These are phyloP conservation scores for Holothuria glaberrima DNA, from an alignment of 35 echinoderm and acorn worm genomes.

Conservation along the genomic window DNA sequence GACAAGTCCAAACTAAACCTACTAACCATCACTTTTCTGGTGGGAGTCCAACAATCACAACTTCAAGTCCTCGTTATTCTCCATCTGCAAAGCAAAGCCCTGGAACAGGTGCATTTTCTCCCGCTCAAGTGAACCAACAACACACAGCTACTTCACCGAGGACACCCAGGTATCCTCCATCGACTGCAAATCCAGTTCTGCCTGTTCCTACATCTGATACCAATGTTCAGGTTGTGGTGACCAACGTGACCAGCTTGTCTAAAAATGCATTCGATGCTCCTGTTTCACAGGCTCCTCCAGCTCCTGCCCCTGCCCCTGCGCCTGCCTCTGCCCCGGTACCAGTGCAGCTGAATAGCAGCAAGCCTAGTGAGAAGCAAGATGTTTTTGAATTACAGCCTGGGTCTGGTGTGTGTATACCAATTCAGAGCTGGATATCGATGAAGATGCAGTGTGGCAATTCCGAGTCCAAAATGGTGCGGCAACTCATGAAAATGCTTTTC, in stretches of 20 bases:
- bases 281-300: background rate
- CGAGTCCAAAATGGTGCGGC: conserved; percentile 41
- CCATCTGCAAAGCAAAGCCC: conserved; percentile 51
- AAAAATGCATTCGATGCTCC: background rate
- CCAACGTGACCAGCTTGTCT: conserved; percentile 46
- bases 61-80: conserved; percentile 40
- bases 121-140: background rate
- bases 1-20: conserved; percentile 6
- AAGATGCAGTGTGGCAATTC: conserved; percentile 36
- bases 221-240: background rate
- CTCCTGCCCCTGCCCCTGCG: background rate
- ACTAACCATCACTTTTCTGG: conserved; percentile 27
- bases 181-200: conserved; percentile 35
- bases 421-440: conserved; percentile 19
- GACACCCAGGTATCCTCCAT: conserved; percentile 26
- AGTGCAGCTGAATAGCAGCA: conserved; percentile 24
- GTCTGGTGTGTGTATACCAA: conserved; percentile 36
- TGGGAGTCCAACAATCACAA: background rate
- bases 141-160: background rate
- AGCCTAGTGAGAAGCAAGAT: conserved; percentile 29
- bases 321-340: conserved; percentile 1
- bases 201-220: background rate
- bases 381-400: conserved; percentile 43
- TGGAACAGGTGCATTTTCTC: conserved; percentile 1
- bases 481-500: conserved; percentile 38